These are phyloP conservation scores for Eulithis testata DNA, from an alignment of 2,888 invertebrate species.

Conservation along the genomic window DNA sequence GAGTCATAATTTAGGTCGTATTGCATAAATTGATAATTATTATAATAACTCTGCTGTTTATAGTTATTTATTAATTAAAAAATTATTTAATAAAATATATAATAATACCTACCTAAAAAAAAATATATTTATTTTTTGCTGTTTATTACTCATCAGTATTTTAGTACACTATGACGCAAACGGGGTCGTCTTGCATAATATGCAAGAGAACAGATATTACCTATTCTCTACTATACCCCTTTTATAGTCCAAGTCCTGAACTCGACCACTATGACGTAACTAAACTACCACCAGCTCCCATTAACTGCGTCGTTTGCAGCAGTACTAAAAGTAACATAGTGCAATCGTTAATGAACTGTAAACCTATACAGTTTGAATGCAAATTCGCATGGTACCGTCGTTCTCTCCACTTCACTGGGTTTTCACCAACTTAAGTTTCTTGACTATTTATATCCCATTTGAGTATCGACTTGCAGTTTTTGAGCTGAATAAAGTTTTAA, in stretches of 20 bases:
- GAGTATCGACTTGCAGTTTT: constrained; percentile 4
- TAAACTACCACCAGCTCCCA: background rate
- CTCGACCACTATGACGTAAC: constrained; percentile 5
- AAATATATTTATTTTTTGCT: too few species aligned
- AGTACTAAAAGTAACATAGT: constrained; percentile 33
- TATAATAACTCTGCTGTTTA: background rate
- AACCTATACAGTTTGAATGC: constrained; percentile 44
- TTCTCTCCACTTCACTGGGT: constrained; percentile 36
- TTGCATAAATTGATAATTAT: background rate
- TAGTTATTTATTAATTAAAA: too few species aligned
- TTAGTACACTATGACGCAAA: background rate
- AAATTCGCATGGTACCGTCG: constrained; percentile 34
- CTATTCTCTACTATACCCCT: background rate
- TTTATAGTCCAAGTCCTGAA: background rate
- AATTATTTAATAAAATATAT: too few species aligned
- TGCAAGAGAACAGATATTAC: too few species aligned
- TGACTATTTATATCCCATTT: constrained; percentile 4
- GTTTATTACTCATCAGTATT: background rate
- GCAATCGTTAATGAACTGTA: constrained; percentile 33
- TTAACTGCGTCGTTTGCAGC: constrained; percentile 15
- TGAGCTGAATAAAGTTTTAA: background rate
- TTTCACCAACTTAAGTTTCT: constrained; percentile 32
- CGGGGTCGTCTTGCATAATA: background rate
- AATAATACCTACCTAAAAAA: too few species aligned
- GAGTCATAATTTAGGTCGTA: background rate